phyloP scores from a whole-genome alignment of 1,140 invertebrate species.

The Drosophila oshimai region DNA sequence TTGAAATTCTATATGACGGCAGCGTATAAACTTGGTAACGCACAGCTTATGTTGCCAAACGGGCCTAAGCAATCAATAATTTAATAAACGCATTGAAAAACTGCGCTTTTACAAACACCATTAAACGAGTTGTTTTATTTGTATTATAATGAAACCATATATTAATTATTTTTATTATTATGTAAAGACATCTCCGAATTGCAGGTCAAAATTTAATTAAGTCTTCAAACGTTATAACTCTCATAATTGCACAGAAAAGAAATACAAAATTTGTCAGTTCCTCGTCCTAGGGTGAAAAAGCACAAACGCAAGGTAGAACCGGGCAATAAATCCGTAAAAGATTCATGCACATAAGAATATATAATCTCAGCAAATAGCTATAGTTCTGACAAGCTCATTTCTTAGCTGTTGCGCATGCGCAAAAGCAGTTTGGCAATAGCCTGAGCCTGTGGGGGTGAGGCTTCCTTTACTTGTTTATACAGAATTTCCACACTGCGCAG shows the following conservation, averaged over 20 bases:
- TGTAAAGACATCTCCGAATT: conserved; percentile 5
- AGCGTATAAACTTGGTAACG: conserved; percentile 25
- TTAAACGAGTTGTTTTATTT: conserved; percentile 7
- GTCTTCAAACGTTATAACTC: background rate
- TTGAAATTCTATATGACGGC: background rate
- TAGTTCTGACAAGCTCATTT: conserved; percentile 9
- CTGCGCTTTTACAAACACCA: conserved; percentile 45
- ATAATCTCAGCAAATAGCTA: conserved; percentile 19
- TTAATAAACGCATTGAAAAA: conserved; percentile 54
- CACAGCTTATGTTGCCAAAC: conserved; percentile 46
- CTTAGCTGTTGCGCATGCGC: conserved; percentile 65
- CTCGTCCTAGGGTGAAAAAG: background rate
- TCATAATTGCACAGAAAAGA: conserved; percentile 33
- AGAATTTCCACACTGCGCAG: conserved; percentile 57
- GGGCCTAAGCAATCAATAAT: conserved; percentile 46
- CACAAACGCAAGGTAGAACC: conserved; percentile 1
- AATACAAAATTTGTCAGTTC: conserved; percentile 32
- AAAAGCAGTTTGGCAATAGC: conserved; percentile 61
- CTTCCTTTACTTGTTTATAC: conserved; percentile 61
- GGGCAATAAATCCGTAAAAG: conserved; percentile 28
- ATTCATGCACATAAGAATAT: conserved; percentile 13
- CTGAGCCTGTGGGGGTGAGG: conserved; percentile 52
- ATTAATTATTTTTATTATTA: background rate
- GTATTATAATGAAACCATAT: conserved; percentile 3
- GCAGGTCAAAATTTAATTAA: conserved; percentile 3